Conservation (phyloP, 2,113 vertebrate genomes). For the Heterotis niloticus region DNA sequence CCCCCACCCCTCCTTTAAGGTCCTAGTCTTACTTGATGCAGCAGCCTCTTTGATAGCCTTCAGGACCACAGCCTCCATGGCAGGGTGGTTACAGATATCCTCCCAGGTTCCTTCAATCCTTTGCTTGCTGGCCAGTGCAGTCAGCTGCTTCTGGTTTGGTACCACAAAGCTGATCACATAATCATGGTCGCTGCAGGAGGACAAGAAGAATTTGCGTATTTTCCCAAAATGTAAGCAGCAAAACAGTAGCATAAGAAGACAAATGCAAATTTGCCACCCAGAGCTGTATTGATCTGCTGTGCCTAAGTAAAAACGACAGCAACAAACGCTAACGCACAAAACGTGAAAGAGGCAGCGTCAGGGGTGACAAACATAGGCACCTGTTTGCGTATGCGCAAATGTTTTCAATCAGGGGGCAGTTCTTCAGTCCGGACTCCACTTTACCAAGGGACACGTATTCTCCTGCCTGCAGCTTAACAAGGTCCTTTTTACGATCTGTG, state of each 20-base stretch:
- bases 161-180: slow-evolving; percentile 97
- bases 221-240: neutral
- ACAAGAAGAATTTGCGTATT: neutral
- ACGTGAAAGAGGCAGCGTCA: neutral
- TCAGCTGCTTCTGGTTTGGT: slow-evolving; percentile 89
- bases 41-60: slow-evolving; percentile 82
- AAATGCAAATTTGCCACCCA: neutral
- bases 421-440: slow-evolving; percentile 88
- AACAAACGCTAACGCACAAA: neutral
- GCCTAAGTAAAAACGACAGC: neutral
- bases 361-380: slow-evolving; percentile 51
- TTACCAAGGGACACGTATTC: slow-evolving; percentile 95
- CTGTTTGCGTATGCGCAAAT: slow-evolving; percentile 96
- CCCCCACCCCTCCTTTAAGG: too few relatives aligned
- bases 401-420: slow-evolving; percentile 87
- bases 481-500: slow-evolving; percentile 93
- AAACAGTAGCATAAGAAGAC: neutral
- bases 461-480: slow-evolving; percentile 94
- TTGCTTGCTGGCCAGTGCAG: slow-evolving; percentile 74
- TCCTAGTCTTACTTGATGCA: slow-evolving; percentile 74
- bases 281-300: neutral
- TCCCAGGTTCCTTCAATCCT: slow-evolving; percentile 75
- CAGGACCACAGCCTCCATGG: slow-evolving; percentile 85
- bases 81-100: slow-evolving; percentile 86
- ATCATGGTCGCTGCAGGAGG: slow-evolving; percentile 78